Base-by-base conservation (phyloP, 35 echinoderm and acorn worm species). In the Ophiothrix spiculata region DNA sequence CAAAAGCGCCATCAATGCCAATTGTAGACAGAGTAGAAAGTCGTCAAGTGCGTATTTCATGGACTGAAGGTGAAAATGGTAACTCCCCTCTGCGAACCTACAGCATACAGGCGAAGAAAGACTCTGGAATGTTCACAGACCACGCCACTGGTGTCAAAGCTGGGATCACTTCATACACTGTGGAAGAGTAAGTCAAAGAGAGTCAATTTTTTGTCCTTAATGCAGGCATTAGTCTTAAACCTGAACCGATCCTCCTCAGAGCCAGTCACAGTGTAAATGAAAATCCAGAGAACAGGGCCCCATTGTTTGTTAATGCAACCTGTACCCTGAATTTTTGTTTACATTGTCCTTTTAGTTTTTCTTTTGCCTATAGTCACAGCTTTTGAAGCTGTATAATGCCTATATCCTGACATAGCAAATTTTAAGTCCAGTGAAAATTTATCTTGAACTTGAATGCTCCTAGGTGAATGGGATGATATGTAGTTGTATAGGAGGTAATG, bases 31-130 rank as follows among this genome's bases (percentile, higher is more conserved):
- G 91, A 31, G 60, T 99, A 37, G 29, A 92, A 35, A 99, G 96
- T 81, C 84, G 92, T 28, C 81, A 91, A 31, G 96, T 82, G 0
- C 76, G 75, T 1, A 80, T 94, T 16, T 91, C 92, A 16, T 94
- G 92, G 92, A 94, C 82, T 19, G 81, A 86, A 23, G 88, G 86
- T 1, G 46, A 37, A 37, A 60, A 89, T 79, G 89, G 89, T 32
- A 87, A 94, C 56, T 90, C 92, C 23, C 96, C 96, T 13, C 76
- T 99, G 28, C 88, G 96, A 23, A 78, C 45, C 56, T 99, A 99
- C 79, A 91, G 80, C 77, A 91, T 99, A 34, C 84, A 93, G 33
- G 40, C 83, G 3, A 78, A 85, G 39, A 80, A 77, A 32, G 56
- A 33, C 16, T 23, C 21, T 0, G 85, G 86, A 15, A 74, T 79